Base-by-base conservation (phyloP, 2,888 invertebrate genomes). In the Amblyjoppa proteus region DNA sequence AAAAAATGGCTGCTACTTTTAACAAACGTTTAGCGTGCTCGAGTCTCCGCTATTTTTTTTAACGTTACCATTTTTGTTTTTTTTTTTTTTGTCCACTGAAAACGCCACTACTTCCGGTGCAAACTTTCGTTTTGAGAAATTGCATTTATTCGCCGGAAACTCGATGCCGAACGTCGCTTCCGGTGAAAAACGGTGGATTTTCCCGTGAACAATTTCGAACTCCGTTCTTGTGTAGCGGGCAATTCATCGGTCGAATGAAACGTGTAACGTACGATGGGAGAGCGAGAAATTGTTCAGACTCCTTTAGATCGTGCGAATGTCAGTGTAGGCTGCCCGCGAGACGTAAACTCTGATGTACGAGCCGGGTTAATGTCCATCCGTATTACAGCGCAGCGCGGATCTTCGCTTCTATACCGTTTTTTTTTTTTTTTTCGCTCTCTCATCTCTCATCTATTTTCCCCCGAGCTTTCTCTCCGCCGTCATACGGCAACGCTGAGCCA, bases 331-430 rank as follows among this genome's bases (percentile, higher is more conserved):
- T 16, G 61, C 64, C 16, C 6, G 31, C 64, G 64, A 64, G 64
- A 68, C 68, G 13, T 41, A 41, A 45, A 41, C 68, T 38, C 41
- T 68, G 68, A 68, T 68, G 68, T 41, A 68, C 68, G 68, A 68
- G 41, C 20, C 68, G 68, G 41, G 68, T 68, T 68, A 68, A 68
- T 38, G 28, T 68, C 68, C 41, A 41, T 68, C 20, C 68, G 68
- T 41, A 41, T 68, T 41, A 68, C 41, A 25, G 68, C 20, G 64
- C 41, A 45, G 11, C 61, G 20, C 16, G n/a, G 45, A 13, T 75
- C 56, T 31, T 45, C n/a, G 7, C 4, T 38, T 75, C 31, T 51
- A 9, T 20, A 64, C 11, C 0, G n/a, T 64, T 76, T 38, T 31
- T 64, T 76, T 38, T 64, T 76, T 38, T 76, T 76, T 34, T 25